Evolutionary conservation across 2,888 invertebrate genomes (phyloP), one percentile per base, ranked within the genome.

Genomic region (Cephus pygmeus): DNA sequence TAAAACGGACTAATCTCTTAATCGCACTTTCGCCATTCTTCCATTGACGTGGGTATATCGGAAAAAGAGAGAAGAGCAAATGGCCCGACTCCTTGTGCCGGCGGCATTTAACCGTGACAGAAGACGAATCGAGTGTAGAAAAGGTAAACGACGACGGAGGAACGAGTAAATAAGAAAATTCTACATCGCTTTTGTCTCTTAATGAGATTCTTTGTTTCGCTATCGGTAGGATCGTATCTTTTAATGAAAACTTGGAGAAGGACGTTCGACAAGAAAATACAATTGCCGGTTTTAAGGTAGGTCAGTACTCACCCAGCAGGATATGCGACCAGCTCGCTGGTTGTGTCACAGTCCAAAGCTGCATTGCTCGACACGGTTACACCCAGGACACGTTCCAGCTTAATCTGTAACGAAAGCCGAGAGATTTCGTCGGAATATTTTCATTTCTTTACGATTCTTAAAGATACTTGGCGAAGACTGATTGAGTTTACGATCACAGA

Each of bases 361-460:
- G 98, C 97, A 93, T 98, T 98, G 91, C 96, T 97, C 90, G 96
- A 94, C 79, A 98, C 97, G n/a, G 98, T 98, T 89, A 98, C 94
- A 84, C 99, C 99, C 88, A 98, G 94, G 79, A 99, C 98, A 89
- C 95, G 95, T 94, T 99, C 98, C 92, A 99, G 94, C 92, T 97
- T 97, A 90, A 98, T 97, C 98, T 98, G 95, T 79, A 94, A 94
- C 85, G 90, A 92, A 89, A 56, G 23, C 9, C 23, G 6, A 23
- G 1, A 87, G 85, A 83, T 81, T n/a, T 31, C 74, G 76, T 34
- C 69, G 4, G 9, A 30, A 35, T 35, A 34, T 36, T 11, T 36
- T 36, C 23, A 23, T 34, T 23, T 31, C 4, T 31, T n/a, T 9
- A 33, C 1, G 9, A 30, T 71, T 31, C 23, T n/a, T 4, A 31